phyloP scores from a whole-genome alignment of 1,140 invertebrate species.

The Drosophila tani region DNA sequence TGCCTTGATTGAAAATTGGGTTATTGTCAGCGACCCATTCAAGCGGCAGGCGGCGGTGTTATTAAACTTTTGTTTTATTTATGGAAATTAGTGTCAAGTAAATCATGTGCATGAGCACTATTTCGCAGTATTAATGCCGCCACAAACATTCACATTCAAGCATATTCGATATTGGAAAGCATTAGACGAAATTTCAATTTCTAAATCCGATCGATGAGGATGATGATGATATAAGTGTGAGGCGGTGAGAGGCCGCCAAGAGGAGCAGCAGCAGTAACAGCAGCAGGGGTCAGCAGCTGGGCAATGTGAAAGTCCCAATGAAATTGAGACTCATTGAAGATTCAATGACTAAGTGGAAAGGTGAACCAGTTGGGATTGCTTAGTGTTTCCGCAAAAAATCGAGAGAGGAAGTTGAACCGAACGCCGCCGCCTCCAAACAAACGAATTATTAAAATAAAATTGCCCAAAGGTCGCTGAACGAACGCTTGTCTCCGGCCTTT shows the following conservation, averaged over 20 bases:
- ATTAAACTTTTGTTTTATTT: slow-evolving; percentile 80
- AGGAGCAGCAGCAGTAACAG: slow-evolving; percentile 5
- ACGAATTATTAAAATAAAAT: slow-evolving; percentile 17
- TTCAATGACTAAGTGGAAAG: slow-evolving; percentile 63
- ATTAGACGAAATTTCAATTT: slow-evolving; percentile 56
- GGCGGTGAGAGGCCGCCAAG: slow-evolving; percentile 11
- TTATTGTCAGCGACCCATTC: slow-evolving; percentile 74
- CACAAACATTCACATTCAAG: slow-evolving; percentile 25
- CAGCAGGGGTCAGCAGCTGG: slow-evolving; percentile 43
- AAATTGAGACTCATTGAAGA: slow-evolving; percentile 58
- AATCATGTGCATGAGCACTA: slow-evolving; percentile 72
- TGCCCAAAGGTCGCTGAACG: slow-evolving; percentile 74
- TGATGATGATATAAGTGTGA: slow-evolving; percentile 15
- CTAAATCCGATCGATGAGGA: slow-evolving; percentile 37
- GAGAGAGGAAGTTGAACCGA: slow-evolving; percentile 64
- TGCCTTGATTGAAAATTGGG: slow-evolving; percentile 77
- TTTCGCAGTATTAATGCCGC: slow-evolving; percentile 39
- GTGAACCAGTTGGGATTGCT: slow-evolving; percentile 64
- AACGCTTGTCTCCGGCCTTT: slow-evolving; percentile 59
- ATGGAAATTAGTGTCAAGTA: slow-evolving; percentile 84
- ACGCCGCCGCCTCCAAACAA: slow-evolving; percentile 20
- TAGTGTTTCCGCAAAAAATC: slow-evolving; percentile 60
- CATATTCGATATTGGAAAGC: slow-evolving; percentile 31
- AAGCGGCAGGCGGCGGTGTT: slow-evolving; percentile 46
- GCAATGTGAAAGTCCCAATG: slow-evolving; percentile 52